Conservation (phyloP, 2,797 vertebrate species). For the Moxostoma hubbsi region DNA sequence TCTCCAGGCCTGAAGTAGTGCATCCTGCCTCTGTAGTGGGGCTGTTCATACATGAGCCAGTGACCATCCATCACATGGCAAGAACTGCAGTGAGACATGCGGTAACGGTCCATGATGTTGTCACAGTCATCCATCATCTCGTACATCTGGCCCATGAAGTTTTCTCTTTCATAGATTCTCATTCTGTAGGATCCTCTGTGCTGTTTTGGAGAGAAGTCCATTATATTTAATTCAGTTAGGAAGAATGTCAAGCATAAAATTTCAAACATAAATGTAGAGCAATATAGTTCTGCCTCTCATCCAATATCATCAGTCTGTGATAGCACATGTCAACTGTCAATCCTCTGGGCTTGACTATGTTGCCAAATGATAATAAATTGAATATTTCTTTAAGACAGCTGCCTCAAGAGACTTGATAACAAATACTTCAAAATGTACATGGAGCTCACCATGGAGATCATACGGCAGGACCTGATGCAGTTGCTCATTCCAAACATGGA, state of each 20-base stretch:
- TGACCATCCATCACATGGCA: conserved; percentile 59
- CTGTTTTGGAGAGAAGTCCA: conserved; percentile 25
- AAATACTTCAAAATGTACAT: no score
- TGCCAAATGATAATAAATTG: no score
- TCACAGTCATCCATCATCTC: conserved; percentile 57
- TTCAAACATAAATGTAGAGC: no score
- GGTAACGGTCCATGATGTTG: conserved; percentile 43
- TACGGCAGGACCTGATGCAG: conserved; percentile 56
- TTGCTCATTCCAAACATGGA: conserved; percentile 51
- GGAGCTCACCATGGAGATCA: conserved; percentile 50
- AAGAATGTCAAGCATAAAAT: background rate
- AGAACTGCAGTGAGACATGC: conserved; percentile 48
- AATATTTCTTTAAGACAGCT: no score
- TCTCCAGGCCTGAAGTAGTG: conserved; percentile 58
- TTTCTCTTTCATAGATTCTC: conserved; percentile 57
- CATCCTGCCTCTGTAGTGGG: conserved; percentile 58
- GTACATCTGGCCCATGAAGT: conserved; percentile 55
- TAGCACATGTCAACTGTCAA: no score
- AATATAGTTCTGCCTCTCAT: no score
- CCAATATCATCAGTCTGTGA: no score
- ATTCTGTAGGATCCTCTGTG: conserved; percentile 53
- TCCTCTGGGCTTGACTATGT: no score
- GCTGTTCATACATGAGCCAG: conserved; percentile 60
- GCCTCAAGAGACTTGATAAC: no score
- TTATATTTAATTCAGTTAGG: background rate